Base-by-base conservation (phyloP, 2,797 vertebrate species). In the Chrosomus eos region DNA sequence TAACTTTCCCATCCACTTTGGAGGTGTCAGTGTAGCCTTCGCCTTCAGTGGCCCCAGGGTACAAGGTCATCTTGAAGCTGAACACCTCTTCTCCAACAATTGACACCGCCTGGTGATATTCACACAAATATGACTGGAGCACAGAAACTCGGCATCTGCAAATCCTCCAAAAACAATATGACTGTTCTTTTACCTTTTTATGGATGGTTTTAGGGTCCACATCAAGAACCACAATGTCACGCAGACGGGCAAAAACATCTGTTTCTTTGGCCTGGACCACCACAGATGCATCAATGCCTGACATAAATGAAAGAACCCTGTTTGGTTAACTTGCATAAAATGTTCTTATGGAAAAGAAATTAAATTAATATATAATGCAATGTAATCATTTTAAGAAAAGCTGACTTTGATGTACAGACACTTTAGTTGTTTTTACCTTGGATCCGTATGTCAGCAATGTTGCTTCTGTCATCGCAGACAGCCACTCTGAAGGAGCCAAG, bases 41-140 rank as follows among this genome's bases (percentile, higher is more conserved):
- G 0, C 96, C 97, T 80, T 97, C 95, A 0, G 97, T 98, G 51
- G 96, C 96, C 33, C 94, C 93, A 0, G 97, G 95, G 89, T 96
- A 97, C 88, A 99, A 88, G 19, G 90, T 93, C 88, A 99, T 89
- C 81, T 94, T 95, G 89, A 99, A 98, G 92, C 95, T 97, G 91
- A 99, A 99, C 88, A 99, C 97, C 93, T 99, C 98, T 89, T 97
- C 96, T 36, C 97, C 97, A 90, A 98, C 88, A 87, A 99, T 98
- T 72, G 97, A 99, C 82, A 99, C 97, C 0, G 94, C 97, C 98
- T 99, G 86, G 51, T 31, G 13, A 53, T 40, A 80, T 55, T 82
- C 38, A 81, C 16, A 74, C 18, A 80, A 43, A 83, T 14, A 85
- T n/a, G 26, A 6, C 6, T 48, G 55, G 16, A 62, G 70, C 51